Evolutionary conservation across 2,888 invertebrate genomes (phyloP).

Genomic region (Terebella lapidaria): DNA sequence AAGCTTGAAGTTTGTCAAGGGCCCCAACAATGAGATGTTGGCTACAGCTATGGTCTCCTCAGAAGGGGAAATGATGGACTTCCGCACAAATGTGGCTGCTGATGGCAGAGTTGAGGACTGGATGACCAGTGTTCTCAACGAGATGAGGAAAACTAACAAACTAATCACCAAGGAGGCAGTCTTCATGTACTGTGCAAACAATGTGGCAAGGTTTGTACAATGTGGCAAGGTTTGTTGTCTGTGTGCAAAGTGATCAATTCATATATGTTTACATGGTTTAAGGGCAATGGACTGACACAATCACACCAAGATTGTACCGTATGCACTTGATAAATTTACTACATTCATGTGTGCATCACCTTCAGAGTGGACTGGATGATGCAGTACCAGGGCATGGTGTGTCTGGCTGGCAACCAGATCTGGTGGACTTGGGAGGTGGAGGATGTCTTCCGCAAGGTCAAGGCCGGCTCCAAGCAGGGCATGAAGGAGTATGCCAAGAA

Average conservation of each 20-base stretch:
- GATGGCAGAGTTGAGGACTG: constrained; percentile 85
- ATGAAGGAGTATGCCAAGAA: constrained; percentile 84
- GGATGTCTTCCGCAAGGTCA: constrained; percentile 69
- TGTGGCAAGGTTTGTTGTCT: too few species aligned
- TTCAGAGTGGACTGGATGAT: constrained; percentile 79
- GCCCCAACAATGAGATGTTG: constrained; percentile 64
- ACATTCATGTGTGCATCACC: too few species aligned
- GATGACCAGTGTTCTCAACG: constrained; percentile 79
- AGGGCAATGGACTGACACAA: too few species aligned
- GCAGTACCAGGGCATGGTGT: constrained; percentile 82
- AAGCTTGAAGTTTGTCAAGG: constrained; percentile 66
- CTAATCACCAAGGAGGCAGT: constrained; percentile 81
- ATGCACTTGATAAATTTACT: too few species aligned
- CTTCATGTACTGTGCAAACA: constrained; percentile 76
- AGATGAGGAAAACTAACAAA: constrained; percentile 80
- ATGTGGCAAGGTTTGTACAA: constrained; percentile 59
- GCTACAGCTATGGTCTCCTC: constrained; percentile 81
- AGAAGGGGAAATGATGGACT: constrained; percentile 83
- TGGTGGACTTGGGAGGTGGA: constrained; percentile 97
- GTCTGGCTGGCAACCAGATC: constrained; percentile 78
- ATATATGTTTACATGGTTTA: too few species aligned
- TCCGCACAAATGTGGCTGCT: constrained; percentile 65
- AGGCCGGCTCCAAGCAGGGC: constrained; percentile 62
- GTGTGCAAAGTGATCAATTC: too few species aligned
- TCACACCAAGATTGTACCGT: too few species aligned